These are phyloP conservation scores for Mythimna ferrago DNA, from an alignment of 2,888 invertebrate genomes.

Conservation along the genomic window DNA sequence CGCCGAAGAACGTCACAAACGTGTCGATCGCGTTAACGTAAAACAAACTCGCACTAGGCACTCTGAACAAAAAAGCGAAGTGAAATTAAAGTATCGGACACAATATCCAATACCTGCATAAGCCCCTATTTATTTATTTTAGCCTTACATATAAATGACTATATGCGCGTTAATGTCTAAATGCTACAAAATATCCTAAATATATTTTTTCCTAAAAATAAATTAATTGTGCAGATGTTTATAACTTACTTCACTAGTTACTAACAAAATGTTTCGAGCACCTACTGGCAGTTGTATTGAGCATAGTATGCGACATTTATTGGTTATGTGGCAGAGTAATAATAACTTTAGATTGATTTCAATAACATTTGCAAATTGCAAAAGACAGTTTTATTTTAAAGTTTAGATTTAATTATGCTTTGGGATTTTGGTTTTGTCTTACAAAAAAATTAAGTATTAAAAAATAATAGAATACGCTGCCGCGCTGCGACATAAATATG, in stretches of 20 bases:
- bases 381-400: background rate
- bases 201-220: slow-evolving; percentile 26
- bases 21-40: no score
- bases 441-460: no score
- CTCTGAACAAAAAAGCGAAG: background rate
- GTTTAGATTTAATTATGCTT: background rate
- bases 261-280: slow-evolving; percentile 25
- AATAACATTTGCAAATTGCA: no score
- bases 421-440: background rate
- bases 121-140: slow-evolving; percentile 5
- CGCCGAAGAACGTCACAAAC: no score
- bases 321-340: slow-evolving; percentile 3
- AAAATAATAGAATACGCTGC: background rate
- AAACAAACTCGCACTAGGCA: no score
- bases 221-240: slow-evolving; percentile 31
- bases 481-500: slow-evolving; percentile 9
- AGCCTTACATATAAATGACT: slow-evolving; percentile 49
- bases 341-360: background rate
- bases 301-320: slow-evolving; percentile 1
- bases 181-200: slow-evolving; percentile 26
- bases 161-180: slow-evolving; percentile 34
- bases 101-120: slow-evolving; percentile 4
- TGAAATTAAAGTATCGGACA: background rate
- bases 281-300: slow-evolving; percentile 39
- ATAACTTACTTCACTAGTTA: slow-evolving; percentile 12